Conservation (phyloP, 2,113 vertebrate species). For the Gobio gobio region DNA sequence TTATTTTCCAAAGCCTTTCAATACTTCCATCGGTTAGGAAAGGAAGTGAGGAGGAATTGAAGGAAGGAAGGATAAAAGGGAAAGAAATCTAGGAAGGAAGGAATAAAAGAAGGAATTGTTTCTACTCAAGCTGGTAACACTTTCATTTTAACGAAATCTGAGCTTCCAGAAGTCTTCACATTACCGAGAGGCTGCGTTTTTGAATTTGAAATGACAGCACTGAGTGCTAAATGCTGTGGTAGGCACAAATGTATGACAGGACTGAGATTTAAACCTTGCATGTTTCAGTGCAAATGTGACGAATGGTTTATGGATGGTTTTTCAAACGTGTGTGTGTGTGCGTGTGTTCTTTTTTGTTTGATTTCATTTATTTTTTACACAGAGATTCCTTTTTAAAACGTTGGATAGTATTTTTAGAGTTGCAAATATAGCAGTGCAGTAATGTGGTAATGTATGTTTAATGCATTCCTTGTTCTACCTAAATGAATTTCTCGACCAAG, state of each 20-base stretch:
- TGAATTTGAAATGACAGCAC: conserved; percentile 57
- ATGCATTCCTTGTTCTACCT: conserved; percentile 70
- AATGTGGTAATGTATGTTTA: conserved; percentile 67
- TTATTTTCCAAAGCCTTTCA: conserved; percentile 64
- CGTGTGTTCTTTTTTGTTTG: conserved; percentile 62
- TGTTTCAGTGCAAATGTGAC: conserved; percentile 69
- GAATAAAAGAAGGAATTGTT: not conserved
- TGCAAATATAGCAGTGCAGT: conserved; percentile 68
- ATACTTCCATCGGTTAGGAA: conserved; percentile 68
- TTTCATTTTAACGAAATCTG: conserved; percentile 59
- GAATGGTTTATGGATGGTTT: conserved; percentile 61
- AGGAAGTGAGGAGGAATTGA: conserved; percentile 17
- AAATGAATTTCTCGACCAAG: conserved; percentile 49
- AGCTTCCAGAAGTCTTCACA: conserved; percentile 73
- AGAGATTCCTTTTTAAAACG: conserved; percentile 57
- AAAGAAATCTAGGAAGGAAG: not conserved
- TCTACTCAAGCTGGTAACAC: conserved; percentile 15
- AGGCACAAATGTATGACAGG: conserved; percentile 55
- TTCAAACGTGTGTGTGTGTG: conserved; percentile 56
- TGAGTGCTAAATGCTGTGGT: conserved; percentile 51
- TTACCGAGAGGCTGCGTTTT: conserved; percentile 64
- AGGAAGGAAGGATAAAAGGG: conserved; percentile 21
- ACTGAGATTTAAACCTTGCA: conserved; percentile 68
- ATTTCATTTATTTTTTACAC: conserved; percentile 61
- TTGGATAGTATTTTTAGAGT: conserved; percentile 66